These are phyloP conservation scores for Coptodon bakossiorum DNA, from an alignment of 2,113 vertebrate species.

Conservation along the genomic window DNA sequence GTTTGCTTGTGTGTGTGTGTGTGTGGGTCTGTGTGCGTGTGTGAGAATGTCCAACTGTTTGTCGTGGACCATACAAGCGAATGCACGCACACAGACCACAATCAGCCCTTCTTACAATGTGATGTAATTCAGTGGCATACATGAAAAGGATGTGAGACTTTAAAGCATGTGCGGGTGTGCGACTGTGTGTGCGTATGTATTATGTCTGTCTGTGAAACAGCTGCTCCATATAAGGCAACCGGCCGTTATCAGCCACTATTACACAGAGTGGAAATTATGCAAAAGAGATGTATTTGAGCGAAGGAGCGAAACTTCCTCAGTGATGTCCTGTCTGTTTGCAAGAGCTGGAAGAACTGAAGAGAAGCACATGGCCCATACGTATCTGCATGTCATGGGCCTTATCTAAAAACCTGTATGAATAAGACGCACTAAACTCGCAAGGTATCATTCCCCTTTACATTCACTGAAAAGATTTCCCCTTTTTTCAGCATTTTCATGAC, in stretches of 20 bases:
- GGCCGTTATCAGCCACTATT: background rate
- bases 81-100: background rate
- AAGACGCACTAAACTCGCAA: background rate
- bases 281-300: constrained; percentile 13
- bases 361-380: background rate
- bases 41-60: background rate
- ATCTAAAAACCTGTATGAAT: background rate
- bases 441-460: background rate
- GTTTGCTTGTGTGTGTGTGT: background rate
- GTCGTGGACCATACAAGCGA: background rate
- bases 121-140: background rate
- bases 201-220: background rate
- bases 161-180: background rate
- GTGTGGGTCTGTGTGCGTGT: background rate
- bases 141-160: background rate
- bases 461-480: background rate
- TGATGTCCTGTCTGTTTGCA: background rate
- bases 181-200: background rate
- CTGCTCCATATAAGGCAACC: constrained; percentile 49
- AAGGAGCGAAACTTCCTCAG: constrained; percentile 36
- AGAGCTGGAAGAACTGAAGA: background rate
- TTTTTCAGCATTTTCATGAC: background rate
- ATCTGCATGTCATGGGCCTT: background rate
- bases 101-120: background rate
- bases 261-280: constrained; percentile 56